These are phyloP conservation scores for Archips xylosteana DNA, from an alignment of 2,888 invertebrate species.

Conservation along the genomic window DNA sequence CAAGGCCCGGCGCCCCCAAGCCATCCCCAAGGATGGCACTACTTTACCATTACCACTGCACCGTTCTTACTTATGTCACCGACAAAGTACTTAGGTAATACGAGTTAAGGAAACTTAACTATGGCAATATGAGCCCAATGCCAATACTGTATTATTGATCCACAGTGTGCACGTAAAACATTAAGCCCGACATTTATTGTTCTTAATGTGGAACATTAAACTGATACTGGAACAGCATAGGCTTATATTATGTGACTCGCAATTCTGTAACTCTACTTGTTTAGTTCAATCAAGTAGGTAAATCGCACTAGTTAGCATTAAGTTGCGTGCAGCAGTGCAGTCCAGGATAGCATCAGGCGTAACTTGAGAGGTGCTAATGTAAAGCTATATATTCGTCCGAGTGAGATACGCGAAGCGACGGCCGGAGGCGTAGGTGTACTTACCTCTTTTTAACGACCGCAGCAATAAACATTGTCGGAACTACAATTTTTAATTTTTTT, in stretches of 20 bases:
- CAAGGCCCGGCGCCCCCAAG: conserved; percentile 10
- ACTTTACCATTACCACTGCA: neutral
- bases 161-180: neutral
- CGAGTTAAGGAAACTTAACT: neutral
- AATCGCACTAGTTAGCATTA: conserved; percentile 18
- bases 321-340: conserved; percentile 26
- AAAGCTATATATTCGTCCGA: conserved; percentile 27
- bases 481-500: too few species aligned
- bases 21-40: conserved; percentile 2
- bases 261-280: neutral
- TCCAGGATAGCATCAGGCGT: conserved; percentile 17
- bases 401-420: conserved; percentile 13
- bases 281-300: neutral
- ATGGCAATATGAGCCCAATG: neutral
- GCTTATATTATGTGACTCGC: neutral
- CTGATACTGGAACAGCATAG: neutral
- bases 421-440: neutral
- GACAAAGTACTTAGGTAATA: neutral
- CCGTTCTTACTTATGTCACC: conserved; percentile 6
- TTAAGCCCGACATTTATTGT: neutral
- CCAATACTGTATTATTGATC: neutral
- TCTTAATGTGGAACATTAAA: conserved; percentile 8
- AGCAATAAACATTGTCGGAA: too few species aligned
- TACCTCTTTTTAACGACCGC: neutral
- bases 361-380: conserved; percentile 38